Evolutionary conservation across 2,888 invertebrate species (phyloP), one percentile per base, ranked within the genome.

Genomic region (Dysmachus trigonus): DNA sequence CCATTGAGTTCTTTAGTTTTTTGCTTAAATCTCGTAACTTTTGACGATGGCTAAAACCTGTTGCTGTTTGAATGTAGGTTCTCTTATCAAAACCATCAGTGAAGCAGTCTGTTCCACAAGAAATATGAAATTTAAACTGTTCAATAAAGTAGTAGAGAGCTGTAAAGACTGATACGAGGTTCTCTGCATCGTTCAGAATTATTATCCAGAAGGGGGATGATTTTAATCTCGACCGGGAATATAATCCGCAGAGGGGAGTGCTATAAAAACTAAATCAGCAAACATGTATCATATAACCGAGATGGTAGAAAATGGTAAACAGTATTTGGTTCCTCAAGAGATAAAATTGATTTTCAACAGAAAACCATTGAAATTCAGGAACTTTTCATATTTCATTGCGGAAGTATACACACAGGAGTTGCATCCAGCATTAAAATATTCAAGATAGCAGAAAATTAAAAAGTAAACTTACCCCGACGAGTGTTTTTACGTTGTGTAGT

Each of bases 401-500:
- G 79, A 79, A 79, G 30, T 47, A 10, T 41, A 41, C 38, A 77
- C 79, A 51, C 27, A 51, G 47, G 82, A 62, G 53, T 38, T 82
- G 82, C 62, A 62, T 53, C 27, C 22, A 82, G n/a, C 53, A 82
- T 53, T 62, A 62, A 87, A 82, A 86, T 71, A 81, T 82, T 85
- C 72, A 77, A 82, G 53, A 85, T 87, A 88, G 89, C 90, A 91
- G 96, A 82, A 82, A 82, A 53, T 62, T 82, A 62, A 53, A 82
- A 82, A 82, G 79, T 79, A 73, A 85, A 77, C 98, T 97, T 94
- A 98, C 98, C 96, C 98, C 98, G 91, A 96, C 96, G 93, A 99
- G 95, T 90, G 98, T 98, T 95, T 98, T 98, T 93, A 99, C 96
- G 94, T 99, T 99, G 95, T 99, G 99, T 92, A 99, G 95, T 92